A percentile compares a stretch with the other conserved stretches of the same genome.
phyloP scores from a whole-genome alignment of 1,140 invertebrate genomes.

The Panagrolaimus sp. region DNA sequence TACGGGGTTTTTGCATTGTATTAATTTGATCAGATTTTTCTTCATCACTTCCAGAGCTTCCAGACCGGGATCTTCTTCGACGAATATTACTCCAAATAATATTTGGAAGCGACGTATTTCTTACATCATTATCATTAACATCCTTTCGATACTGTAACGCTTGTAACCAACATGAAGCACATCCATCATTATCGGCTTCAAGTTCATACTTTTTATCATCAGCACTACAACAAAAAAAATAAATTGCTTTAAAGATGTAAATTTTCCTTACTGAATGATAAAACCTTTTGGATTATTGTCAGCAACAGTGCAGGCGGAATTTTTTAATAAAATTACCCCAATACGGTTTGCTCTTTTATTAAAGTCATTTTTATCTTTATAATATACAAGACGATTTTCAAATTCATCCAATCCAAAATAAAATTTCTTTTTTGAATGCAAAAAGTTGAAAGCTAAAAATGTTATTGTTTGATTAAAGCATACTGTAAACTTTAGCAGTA shows the following conservation, averaged over 20 bases:
- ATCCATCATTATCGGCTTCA: conserved; percentile 45
- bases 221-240: conserved; percentile 13
- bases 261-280: conserved; percentile 46
- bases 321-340: conserved; percentile 34
- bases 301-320: conserved; percentile 29
- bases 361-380: conserved; percentile 45
- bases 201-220: conserved; percentile 45
- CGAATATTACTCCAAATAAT: conserved; percentile 7
- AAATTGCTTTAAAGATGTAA: background rate
- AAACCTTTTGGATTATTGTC: conserved; percentile 38
- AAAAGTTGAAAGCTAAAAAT: conserved; percentile 45
- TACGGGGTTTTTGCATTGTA: background rate
- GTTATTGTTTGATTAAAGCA: background rate
- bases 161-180: conserved; percentile 47
- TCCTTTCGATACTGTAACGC: conserved; percentile 43
- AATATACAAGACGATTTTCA: conserved; percentile 43
- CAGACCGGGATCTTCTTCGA: background rate
- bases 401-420: conserved; percentile 52
- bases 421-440: conserved; percentile 39
- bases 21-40: conserved; percentile 6
- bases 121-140: conserved; percentile 23
- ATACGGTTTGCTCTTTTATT: conserved; percentile 38
- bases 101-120: conserved; percentile 4
- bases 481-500: no score
- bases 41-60: background rate